Evolutionary conservation across 92 coral and sea anemone species (phyloP), one percentile per base, ranked within the genome.

Genomic region (Blastomussa wellsi): DNA sequence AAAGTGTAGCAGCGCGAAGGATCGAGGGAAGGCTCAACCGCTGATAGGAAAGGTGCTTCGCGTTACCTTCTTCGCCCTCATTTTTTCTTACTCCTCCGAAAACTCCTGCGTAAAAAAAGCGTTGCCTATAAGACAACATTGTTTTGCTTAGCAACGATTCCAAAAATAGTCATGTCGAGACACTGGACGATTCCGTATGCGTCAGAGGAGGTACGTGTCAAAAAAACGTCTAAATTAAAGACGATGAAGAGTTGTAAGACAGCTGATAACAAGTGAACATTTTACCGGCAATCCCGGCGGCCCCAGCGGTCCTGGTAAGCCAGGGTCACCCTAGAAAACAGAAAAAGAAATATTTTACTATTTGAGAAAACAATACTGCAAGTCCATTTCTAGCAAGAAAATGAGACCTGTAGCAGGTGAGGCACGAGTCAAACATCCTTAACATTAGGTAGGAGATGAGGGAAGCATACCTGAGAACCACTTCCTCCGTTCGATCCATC

Each of bases 401-500:
- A n/a, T n/a, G n/a, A n/a, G n/a, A n/a, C n/a, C n/a, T n/a, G n/a
- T n/a, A n/a, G n/a, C n/a, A n/a, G n/a, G n/a, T n/a, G n/a, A n/a
- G n/a, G n/a, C 55, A 51, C 60, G 1, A 53, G 60, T 49, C 12
- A 13, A 49, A 49, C 10, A 49, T 52, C 20, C 24, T 51, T 0
- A 28, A 36, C 7, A 0, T 38, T 31, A 37, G n/a, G 68, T 19
- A 12, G 35, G 26, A 47, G 39, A n/a, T 24, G 24, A 44, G 49
- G 49, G 11, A 44, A 10, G n/a, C 87, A 39, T 71, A 90, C 93
- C 90, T 62, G 81, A 32, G 87, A 16, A 2, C 93, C 93, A 16
- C 38, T 52, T 68, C 59, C n/a, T 41, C 93, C 93, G 6, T 17
- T 66, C 47, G 84, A 35, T 31, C 93, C 93, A 67, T 86, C 83